Percentiles rank a stretch among this genome's conserved stretches.
phyloP scores from a whole-genome alignment of 2,113 vertebrate species.

The Phylloscopus whistleri region DNA sequence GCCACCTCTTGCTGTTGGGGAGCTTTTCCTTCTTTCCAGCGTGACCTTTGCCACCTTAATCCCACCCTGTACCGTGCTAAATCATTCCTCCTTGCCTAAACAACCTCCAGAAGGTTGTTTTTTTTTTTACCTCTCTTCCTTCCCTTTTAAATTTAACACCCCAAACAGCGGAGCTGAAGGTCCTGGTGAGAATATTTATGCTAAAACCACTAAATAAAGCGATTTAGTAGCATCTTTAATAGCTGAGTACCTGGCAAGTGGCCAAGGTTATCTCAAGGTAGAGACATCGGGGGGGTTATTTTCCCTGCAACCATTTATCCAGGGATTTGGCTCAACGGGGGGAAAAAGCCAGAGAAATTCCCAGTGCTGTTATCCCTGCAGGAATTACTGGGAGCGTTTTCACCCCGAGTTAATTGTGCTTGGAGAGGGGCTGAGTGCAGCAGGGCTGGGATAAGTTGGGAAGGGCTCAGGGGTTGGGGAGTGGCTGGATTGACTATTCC shows the following conservation, averaged over 20 bases:
- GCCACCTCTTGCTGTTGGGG: not conserved
- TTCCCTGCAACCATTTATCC: not conserved
- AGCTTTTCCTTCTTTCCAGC: not conserved
- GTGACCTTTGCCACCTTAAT: not conserved
- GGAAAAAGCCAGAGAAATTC: not conserved
- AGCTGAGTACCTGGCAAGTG: not conserved
- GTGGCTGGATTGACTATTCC: too few relatives aligned
- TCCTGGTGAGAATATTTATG: not conserved
- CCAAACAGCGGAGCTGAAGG: not conserved
- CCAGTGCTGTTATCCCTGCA: not conserved
- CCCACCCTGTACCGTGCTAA: not conserved
- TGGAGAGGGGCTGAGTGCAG: not conserved
- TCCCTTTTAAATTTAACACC: not conserved
- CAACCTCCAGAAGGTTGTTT: not conserved
- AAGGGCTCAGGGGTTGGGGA: not conserved
- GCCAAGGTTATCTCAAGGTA: constrained; percentile 41
- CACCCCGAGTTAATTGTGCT: not conserved
- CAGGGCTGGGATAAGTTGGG: not conserved
- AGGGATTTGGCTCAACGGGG: not conserved
- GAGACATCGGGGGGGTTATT: not conserved
- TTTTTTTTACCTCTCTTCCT: not conserved
- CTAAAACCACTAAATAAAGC: constrained; percentile 19
- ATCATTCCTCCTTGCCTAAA: not conserved
- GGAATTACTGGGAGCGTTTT: not conserved
- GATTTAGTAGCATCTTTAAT: not conserved